Evolutionary conservation across 2,113 vertebrate species (phyloP).

Genomic region (Lepisosteus oculatus): DNA sequence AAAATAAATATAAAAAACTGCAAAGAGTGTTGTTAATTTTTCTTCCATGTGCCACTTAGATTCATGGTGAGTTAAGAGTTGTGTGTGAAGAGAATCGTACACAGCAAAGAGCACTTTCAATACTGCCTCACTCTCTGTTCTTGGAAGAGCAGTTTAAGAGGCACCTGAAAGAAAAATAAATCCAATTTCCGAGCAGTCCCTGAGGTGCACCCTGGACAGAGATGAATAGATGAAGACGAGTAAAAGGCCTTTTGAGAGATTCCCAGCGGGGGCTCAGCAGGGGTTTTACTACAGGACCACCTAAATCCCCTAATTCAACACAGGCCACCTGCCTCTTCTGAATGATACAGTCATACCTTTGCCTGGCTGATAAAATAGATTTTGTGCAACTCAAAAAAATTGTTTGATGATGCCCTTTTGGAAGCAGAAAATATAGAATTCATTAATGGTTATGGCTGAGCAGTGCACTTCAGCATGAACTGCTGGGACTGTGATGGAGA

Average conservation of each 20-base stretch:
- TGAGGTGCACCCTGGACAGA: conserved; percentile 25
- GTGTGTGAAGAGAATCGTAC: conserved; percentile 63
- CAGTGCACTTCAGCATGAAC: neutral
- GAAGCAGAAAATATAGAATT: neutral
- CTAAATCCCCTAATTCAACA: conserved; percentile 29
- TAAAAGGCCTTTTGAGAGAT: conserved; percentile 31
- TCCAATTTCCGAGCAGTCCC: conserved; percentile 36
- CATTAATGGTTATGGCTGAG: neutral
- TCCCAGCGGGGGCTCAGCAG: conserved; percentile 32
- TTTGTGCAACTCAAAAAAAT: conserved; percentile 7
- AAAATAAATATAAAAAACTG: no score
- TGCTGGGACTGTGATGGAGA: no score
- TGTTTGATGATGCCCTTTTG: conserved; percentile 24
- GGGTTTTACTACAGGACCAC: conserved; percentile 33
- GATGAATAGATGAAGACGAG: conserved; percentile 29
- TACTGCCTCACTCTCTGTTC: conserved; percentile 39
- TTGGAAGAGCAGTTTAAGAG: conserved; percentile 57
- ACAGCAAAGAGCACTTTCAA: conserved; percentile 72
- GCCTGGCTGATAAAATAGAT: conserved; percentile 8
- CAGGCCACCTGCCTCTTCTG: conserved; percentile 11
- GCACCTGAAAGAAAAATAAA: conserved; percentile 32
- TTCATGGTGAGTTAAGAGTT: conserved; percentile 55
- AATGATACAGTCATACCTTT: conserved; percentile 7
- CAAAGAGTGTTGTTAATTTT: no score
- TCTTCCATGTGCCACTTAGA: conserved; percentile 68